Evolutionary conservation across 2,888 invertebrate genomes (phyloP).

Genomic region (Atherix ibis): DNA sequence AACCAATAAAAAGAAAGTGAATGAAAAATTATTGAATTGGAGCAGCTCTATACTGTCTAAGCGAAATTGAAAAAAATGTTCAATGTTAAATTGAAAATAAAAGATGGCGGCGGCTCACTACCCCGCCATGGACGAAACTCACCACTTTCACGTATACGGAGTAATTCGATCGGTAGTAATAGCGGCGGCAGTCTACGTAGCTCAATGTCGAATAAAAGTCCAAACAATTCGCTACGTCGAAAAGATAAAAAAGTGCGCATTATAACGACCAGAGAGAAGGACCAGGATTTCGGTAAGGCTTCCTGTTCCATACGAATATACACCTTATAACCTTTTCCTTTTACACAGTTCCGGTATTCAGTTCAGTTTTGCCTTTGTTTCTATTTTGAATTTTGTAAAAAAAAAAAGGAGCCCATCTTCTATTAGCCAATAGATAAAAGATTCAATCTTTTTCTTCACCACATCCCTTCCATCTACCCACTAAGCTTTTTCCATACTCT

Average conservation of each 20-base stretch:
- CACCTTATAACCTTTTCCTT: background rate
- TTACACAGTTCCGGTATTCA: too few species aligned
- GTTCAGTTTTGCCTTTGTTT: too few species aligned
- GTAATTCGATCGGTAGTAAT: background rate
- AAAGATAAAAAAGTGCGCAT: constrained; percentile 32
- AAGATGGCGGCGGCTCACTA: constrained; percentile 28
- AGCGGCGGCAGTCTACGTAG: constrained; percentile 23
- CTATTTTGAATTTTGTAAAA: too few species aligned
- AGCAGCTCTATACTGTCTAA: too few species aligned
- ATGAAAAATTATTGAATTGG: too few species aligned
- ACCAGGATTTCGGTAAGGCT: constrained; percentile 11
- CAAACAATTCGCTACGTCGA: constrained; percentile 24
- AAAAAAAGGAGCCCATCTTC: too few species aligned
- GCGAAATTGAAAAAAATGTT: constrained; percentile 21
- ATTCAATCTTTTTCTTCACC: too few species aligned
- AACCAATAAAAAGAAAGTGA: too few species aligned
- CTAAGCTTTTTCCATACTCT: too few species aligned
- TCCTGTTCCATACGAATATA: too few species aligned
- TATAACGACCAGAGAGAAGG: constrained; percentile 24
- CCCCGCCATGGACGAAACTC: constrained; percentile 20
- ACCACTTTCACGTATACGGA: constrained; percentile 9
- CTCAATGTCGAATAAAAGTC: constrained; percentile 27
- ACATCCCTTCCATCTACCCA: too few species aligned
- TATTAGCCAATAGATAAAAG: too few species aligned
- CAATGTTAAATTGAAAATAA: constrained; percentile 33